A percentile compares a stretch with the other conserved stretches of the same genome.
These are phyloP conservation scores for Diglossa cyanea DNA, from an alignment of 2,797 vertebrate species.

Conservation along the genomic window DNA sequence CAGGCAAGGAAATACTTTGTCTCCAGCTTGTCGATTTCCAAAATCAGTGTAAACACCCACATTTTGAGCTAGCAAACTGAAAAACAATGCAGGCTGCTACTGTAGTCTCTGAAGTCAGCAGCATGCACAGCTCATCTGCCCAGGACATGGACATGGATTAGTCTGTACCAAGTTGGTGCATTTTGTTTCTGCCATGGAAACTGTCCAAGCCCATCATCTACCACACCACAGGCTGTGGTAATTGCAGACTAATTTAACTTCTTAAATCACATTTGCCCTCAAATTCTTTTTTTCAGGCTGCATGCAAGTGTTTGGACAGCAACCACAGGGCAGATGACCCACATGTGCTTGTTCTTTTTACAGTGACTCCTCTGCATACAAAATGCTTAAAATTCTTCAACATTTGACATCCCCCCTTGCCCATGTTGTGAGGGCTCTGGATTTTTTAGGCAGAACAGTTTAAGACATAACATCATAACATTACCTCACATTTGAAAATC, in stretches of 20 bases:
- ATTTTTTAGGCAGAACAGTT: neutral
- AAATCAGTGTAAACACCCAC: neutral
- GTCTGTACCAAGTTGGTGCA: neutral
- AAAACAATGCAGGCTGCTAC: neutral
- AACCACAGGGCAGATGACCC: neutral
- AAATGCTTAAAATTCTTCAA: neutral
- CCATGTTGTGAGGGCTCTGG: neutral
- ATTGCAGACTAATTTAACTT: conserved; percentile 7
- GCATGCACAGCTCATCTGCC: neutral
- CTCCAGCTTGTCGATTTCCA: neutral
- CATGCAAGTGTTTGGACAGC: neutral
- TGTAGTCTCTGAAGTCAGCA: neutral
- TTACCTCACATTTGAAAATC: neutral
- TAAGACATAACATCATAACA: neutral
- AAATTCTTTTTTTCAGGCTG: neutral
- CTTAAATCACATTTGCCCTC: conserved; percentile 26
- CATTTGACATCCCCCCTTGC: neutral
- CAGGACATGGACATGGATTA: neutral
- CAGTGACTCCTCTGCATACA: neutral
- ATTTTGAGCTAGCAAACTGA: neutral
- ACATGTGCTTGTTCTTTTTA: neutral
- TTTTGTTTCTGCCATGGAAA: neutral
- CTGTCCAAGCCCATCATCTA: neutral
- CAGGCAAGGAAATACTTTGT: neutral
- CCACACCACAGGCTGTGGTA: neutral